These are phyloP conservation scores for Bombus polaris DNA, from an alignment of 1,140 invertebrate genomes.

Conservation along the genomic window DNA sequence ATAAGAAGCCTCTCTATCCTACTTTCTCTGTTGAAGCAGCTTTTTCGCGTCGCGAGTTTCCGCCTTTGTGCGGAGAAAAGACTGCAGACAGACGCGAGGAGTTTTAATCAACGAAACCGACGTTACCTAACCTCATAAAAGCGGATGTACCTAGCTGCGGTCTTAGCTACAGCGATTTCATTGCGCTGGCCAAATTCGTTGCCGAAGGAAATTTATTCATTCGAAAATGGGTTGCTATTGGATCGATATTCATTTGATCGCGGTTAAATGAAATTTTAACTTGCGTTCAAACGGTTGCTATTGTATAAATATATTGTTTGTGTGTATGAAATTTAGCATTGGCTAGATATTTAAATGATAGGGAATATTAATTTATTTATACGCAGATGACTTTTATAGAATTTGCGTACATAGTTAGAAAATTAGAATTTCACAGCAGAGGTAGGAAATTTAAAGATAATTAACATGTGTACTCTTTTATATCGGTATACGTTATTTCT, in stretches of 20 bases:
- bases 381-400: neutral
- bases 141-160: slow-evolving; percentile 15
- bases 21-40: neutral
- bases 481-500: no score
- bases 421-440: neutral
- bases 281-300: neutral
- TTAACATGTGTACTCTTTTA: no score
- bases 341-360: neutral
- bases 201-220: slow-evolving; percentile 48
- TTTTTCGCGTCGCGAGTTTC: neutral
- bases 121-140: slow-evolving; percentile 52
- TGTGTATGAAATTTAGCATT: neutral
- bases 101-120: slow-evolving; percentile 72
- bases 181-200: slow-evolving; percentile 21
- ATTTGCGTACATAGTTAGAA: neutral
- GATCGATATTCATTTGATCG: neutral
- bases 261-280: neutral
- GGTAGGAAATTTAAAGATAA: neutral
- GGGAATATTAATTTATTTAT: neutral
- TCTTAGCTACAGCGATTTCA: slow-evolving; percentile 38
- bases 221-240: neutral
- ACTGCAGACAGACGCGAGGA: slow-evolving; percentile 13
- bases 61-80: neutral
- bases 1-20: slow-evolving; percentile 49
- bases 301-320: neutral